Conservation (phyloP, 2,888 invertebrate genomes). For the Arrhopalites spinosus region DNA sequence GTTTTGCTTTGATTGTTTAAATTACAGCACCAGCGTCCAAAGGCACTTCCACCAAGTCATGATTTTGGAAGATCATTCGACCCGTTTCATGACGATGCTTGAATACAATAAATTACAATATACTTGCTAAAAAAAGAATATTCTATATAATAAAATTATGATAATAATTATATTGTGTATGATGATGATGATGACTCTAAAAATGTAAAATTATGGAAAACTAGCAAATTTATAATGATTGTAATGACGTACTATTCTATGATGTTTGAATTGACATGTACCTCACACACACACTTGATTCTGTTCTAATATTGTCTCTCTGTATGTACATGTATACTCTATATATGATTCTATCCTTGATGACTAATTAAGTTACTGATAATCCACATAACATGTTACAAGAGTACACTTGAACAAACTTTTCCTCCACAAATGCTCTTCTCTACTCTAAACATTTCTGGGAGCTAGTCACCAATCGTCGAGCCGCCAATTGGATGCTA, state of each 20-base stretch:
- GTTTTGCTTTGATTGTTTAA: not conserved
- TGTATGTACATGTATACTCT: not conserved
- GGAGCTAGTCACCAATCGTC: too few relatives aligned
- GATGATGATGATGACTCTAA: not conserved
- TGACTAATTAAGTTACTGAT: not conserved
- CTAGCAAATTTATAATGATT: constrained; percentile 36
- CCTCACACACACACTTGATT: not conserved
- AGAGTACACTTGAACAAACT: not conserved
- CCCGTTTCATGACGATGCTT: constrained; percentile 54
- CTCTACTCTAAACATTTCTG: too few relatives aligned
- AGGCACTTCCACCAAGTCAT: constrained; percentile 51
- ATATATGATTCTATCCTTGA: not conserved
- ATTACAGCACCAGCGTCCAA: constrained; percentile 40
- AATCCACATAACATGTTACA: not conserved
- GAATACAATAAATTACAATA: constrained; percentile 36
- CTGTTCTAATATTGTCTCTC: not conserved
- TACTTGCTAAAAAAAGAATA: constrained; percentile 17
- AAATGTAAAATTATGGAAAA: constrained; percentile 30
- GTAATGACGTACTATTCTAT: constrained; percentile 26
- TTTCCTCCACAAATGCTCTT: not conserved
- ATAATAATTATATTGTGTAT: not conserved
- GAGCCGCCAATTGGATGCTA: too few relatives aligned
- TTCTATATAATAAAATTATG: not conserved
- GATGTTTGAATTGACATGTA: constrained; percentile 7
- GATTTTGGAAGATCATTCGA: constrained; percentile 50